Evolutionary conservation across 2,113 vertebrate genomes (phyloP), one percentile per base, ranked within the genome.

Genomic region (Otolemur garnettii): DNA sequence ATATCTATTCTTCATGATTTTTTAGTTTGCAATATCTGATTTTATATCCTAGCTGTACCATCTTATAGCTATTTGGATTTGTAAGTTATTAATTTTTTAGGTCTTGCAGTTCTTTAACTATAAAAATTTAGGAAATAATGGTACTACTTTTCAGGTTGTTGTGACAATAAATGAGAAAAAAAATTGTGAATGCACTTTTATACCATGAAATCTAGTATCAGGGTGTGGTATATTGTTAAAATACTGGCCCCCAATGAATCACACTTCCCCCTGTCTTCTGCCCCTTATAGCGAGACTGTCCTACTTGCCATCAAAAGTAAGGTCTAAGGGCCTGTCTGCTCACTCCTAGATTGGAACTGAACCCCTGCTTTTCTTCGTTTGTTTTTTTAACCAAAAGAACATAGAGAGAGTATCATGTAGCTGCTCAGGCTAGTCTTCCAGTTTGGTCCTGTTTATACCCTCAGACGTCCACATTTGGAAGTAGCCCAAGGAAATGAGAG

Each of bases 101-200:
- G 69, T 71, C 11, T 83, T 60, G 8, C 74, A 66, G 7, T 87
- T 97, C 30, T 8, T 95, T 35, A 75, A 38, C 42, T 71, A 5
- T 93, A 78, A 92, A 91, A 81, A 57, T 35, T 15, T 18, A 80
- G n/a, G 35, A 77, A 72, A 84, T 71, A 50, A 42, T 83, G 38
- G 8, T 42, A 50, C 10, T 69, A 30, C 13, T 13, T 80, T 33
- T 88, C 30, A 78, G 9, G 62, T 45, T 78, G 30, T 74, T 80
- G n/a, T 66, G n/a, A 91, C n/a, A 26, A 75, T 30, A 62, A 55
- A 87, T 91, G 74, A 87, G 30, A 81, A 93, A 64, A 64, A 66
- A 84, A 21, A 57, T 50, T 50, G 5, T 26, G 35, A 74, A 55
- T 35, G 2, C 11, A 19, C 18, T 79, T 78, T n/a, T 79, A 66